Evolutionary conservation across 2,113 vertebrate species (phyloP), one percentile per base, ranked within the genome.

Genomic region (Callionymus lyra): DNA sequence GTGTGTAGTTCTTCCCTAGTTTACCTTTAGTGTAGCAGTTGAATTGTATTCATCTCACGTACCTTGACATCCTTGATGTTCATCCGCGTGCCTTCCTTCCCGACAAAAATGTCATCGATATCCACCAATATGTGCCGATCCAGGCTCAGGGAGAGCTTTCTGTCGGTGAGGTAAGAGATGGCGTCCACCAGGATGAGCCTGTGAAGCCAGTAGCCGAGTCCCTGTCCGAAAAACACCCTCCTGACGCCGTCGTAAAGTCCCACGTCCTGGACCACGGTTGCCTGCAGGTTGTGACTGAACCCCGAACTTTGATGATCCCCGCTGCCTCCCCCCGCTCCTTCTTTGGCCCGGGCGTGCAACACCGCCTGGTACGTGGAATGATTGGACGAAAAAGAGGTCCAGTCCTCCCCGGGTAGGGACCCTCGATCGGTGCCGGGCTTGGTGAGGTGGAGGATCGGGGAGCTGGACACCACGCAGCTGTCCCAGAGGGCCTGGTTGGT

Each of bases 21-120:
- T n/a, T n/a, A n/a, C n/a, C n/a, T n/a, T n/a, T n/a, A n/a, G n/a
- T n/a, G n/a, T n/a, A n/a, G n/a, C n/a, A n/a, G n/a, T n/a, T n/a
- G n/a, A n/a, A n/a, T n/a, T n/a, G n/a, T n/a, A 27, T 8, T 27
- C 4, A 8, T 27, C 21, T 27, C 21, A 50, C 82, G 76, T 94
- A 97, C 94, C 94, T 96, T 97, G 31, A 97, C 94, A 41, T 97
- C 93, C 2, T 90, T 86, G 71, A 85, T 16, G 12, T 94, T 97
- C 94, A 97, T 97, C 46, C 94, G 89, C 0, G 94, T 97, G n/a
- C 94, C 91, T 57, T 95, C 92, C 56, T 97, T 97, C 17, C 94
- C 94, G 6, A 96, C 93, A 15, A 96, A 97, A 73, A 97, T 96
- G 65, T 97, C 93, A 12, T 96, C 93, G 19, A 95, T 91, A 83